Evolutionary conservation across 1,140 invertebrate species (phyloP).

Genomic region (Neodiprion fabricii): DNA sequence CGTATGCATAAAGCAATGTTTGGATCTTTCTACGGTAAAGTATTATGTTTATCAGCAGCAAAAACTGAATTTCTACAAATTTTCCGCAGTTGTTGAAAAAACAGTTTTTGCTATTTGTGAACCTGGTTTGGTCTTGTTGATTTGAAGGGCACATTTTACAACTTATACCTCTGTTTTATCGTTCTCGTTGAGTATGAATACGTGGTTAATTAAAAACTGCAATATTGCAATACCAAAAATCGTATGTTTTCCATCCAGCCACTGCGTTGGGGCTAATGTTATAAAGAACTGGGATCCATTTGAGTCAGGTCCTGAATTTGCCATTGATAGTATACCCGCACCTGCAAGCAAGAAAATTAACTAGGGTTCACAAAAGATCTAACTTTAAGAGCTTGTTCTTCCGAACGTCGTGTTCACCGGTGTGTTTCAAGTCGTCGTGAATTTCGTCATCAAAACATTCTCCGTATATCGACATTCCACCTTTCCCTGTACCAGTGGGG

Average conservation of each 20-base stretch:
- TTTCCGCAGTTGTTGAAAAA: too few relatives aligned
- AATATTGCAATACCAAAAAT: constrained; percentile 79
- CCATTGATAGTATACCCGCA: constrained; percentile 83
- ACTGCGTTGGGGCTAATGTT: constrained; percentile 94
- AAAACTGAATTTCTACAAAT: too few relatives aligned
- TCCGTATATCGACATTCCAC: constrained; percentile 97
- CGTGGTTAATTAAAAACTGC: background rate
- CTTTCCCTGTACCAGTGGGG: constrained; percentile 93
- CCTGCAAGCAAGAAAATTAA: constrained; percentile 58
- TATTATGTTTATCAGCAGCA: constrained; percentile 4
- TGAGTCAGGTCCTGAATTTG: constrained; percentile 93
- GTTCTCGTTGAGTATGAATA: too few relatives aligned
- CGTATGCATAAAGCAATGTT: background rate
- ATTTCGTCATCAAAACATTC: constrained; percentile 96
- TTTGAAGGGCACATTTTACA: too few relatives aligned
- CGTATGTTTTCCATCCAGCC: constrained; percentile 97
- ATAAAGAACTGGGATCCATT: constrained; percentile 99
- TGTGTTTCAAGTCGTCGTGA: constrained; percentile 92
- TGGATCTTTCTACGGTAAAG: constrained; percentile 9
- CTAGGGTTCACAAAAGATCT: constrained; percentile 10
- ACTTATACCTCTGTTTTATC: too few relatives aligned
- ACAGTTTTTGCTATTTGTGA: too few relatives aligned
- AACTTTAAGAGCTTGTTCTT: background rate
- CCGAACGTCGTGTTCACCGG: constrained; percentile 67
- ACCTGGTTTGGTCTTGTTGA: too few relatives aligned